A percentile compares a stretch with the other conserved stretches of the same genome.
These are phyloP conservation scores for Drosophila phalerata DNA, from an alignment of 2,888 invertebrate genomes.

Conservation along the genomic window DNA sequence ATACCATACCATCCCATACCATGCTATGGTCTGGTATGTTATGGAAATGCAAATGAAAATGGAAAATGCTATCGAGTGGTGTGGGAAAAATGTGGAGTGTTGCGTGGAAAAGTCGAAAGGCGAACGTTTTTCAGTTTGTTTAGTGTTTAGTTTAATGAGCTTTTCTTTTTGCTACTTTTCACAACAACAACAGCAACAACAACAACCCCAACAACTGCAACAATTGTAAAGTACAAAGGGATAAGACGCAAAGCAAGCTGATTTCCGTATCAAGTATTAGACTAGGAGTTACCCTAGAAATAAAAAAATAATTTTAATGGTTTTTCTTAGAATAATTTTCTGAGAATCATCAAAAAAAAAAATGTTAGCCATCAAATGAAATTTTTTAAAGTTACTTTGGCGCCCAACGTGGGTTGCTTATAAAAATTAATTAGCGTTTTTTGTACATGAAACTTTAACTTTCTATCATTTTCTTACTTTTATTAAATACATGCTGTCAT, in stretches of 20 bases:
- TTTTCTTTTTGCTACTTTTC: slow-evolving; percentile 59
- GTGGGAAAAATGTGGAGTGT: not conserved
- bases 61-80: slow-evolving; percentile 20
- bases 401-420: not conserved
- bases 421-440: too few species aligned
- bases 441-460: not conserved
- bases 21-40: slow-evolving; percentile 1
- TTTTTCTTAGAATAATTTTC: too few species aligned
- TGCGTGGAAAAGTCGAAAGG: slow-evolving; percentile 44
- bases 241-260: slow-evolving; percentile 16
- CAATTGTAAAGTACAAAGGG: slow-evolving; percentile 31
- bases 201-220: slow-evolving; percentile 12
- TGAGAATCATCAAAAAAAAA: too few species aligned
- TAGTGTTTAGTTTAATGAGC: slow-evolving; percentile 75
- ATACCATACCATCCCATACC: too few species aligned
- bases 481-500: not conserved
- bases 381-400: not conserved
- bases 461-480: not conserved
- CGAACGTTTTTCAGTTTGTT: slow-evolving; percentile 42
- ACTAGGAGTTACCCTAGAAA: slow-evolving; percentile 14
- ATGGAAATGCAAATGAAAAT: slow-evolving; percentile 39
- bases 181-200: not conserved
- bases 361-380: too few species aligned
- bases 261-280: not conserved
- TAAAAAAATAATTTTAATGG: too few species aligned